These are phyloP conservation scores for Porites lutea DNA, from an alignment of 64 coral and sea anemone species.

Conservation along the genomic window DNA sequence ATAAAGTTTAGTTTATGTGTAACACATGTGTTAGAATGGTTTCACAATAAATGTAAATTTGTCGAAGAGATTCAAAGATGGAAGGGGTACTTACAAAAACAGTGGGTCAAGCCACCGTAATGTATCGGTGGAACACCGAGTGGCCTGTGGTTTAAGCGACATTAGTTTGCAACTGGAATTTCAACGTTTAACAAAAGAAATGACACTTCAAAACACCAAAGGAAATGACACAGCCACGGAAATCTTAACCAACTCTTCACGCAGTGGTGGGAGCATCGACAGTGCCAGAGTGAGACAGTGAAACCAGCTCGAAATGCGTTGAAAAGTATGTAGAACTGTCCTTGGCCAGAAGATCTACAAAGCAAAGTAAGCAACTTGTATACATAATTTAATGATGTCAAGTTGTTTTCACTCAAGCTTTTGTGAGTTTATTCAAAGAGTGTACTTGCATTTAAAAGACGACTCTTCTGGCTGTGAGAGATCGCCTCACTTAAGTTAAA, in stretches of 20 bases:
- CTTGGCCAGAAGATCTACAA: background rate
- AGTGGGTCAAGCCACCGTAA: background rate
- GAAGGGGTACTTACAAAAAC: too few relatives aligned
- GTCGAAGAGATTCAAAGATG: too few relatives aligned
- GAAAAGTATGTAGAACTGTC: background rate
- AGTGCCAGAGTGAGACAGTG: background rate
- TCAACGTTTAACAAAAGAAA: background rate
- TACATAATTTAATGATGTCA: background rate
- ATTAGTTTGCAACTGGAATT: background rate
- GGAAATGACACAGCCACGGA: background rate
- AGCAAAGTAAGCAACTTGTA: slow-evolving; percentile 1
- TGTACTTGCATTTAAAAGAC: too few relatives aligned
- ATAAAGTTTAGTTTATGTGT: too few relatives aligned
- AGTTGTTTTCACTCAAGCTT: too few relatives aligned
- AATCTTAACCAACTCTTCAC: background rate
- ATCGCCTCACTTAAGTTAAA: too few relatives aligned
- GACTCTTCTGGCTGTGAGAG: too few relatives aligned
- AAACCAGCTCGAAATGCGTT: too few relatives aligned
- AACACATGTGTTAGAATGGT: too few relatives aligned
- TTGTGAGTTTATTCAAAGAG: too few relatives aligned
- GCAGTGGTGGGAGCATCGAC: background rate
- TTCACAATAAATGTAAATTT: too few relatives aligned
- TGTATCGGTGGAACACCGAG: background rate
- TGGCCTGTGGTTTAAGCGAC: background rate
- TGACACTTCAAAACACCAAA: background rate